Evolutionary conservation across 2,797 vertebrate genomes (phyloP).

Genomic region (Momotus momota): DNA sequence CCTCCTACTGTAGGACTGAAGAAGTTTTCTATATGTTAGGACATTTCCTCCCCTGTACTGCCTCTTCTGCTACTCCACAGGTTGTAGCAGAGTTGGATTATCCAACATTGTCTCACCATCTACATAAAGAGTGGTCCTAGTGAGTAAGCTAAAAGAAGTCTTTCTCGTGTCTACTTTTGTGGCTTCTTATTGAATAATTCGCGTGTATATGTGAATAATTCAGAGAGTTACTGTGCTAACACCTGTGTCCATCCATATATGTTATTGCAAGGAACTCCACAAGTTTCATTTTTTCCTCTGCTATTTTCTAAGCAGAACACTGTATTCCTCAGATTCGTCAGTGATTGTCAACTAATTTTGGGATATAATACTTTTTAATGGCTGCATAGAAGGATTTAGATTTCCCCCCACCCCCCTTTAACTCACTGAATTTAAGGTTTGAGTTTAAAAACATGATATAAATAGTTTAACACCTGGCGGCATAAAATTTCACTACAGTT

Average conservation of each 20-base stretch:
- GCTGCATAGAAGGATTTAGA: neutral
- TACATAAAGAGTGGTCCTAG: neutral
- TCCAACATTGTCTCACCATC: neutral
- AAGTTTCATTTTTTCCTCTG: neutral
- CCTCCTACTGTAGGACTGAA: constrained; percentile 6
- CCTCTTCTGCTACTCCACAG: neutral
- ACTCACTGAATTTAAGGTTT: neutral
- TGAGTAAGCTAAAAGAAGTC: neutral
- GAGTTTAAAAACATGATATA: neutral
- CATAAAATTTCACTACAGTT: neutral
- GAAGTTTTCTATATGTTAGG: neutral
- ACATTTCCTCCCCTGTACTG: neutral
- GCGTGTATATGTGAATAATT: neutral
- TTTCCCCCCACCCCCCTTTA: too few species aligned
- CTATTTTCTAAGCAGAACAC: neutral
- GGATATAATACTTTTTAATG: neutral
- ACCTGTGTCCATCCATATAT: neutral
- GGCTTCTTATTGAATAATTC: neutral
- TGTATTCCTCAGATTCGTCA: neutral
- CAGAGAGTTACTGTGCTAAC: neutral
- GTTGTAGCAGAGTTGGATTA: neutral
- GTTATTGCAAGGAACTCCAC: neutral
- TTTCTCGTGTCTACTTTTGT: neutral
- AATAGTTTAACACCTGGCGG: neutral
- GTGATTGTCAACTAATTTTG: neutral